Evolutionary conservation across 2,888 invertebrate genomes (phyloP).

Genomic region (Catocala sponsa): DNA sequence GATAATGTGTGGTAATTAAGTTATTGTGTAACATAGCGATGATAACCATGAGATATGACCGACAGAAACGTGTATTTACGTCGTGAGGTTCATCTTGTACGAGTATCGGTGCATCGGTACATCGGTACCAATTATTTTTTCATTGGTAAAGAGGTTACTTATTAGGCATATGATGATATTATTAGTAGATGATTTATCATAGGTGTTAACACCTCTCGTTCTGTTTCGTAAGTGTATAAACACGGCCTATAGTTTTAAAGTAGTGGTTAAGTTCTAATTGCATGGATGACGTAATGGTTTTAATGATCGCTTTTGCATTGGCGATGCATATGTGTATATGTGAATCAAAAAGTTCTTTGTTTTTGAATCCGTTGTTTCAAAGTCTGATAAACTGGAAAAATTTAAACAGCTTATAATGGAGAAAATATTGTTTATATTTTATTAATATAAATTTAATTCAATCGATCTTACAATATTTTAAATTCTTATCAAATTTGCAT

Average conservation of each 20-base stretch:
- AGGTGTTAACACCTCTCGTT: neutral
- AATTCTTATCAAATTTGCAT: too few relatives aligned
- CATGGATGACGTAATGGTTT: too few relatives aligned
- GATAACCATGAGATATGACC: slow-evolving; percentile 25
- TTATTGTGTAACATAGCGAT: slow-evolving; percentile 16
- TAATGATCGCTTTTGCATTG: too few relatives aligned
- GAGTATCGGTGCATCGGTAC: neutral
- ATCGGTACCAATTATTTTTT: slow-evolving; percentile 18
- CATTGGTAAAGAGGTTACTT: slow-evolving; percentile 10
- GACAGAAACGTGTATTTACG: slow-evolving; percentile 37
- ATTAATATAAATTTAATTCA: too few relatives aligned
- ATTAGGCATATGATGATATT: slow-evolving; percentile 16
- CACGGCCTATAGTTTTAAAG: neutral
- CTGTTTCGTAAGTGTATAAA: neutral
- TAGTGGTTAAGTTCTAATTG: too few relatives aligned
- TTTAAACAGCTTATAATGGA: too few relatives aligned
- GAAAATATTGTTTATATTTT: too few relatives aligned
- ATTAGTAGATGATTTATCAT: slow-evolving; percentile 14
- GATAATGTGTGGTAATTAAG: slow-evolving; percentile 38
- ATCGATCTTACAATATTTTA: too few relatives aligned
- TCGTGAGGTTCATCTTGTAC: slow-evolving; percentile 34
- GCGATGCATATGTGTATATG: too few relatives aligned
- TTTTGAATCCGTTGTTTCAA: too few relatives aligned
- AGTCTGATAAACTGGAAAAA: too few relatives aligned
- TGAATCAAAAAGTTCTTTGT: too few relatives aligned